Evolutionary conservation across 2,113 vertebrate species (phyloP).

Genomic region (Actinemys pallida): DNA sequence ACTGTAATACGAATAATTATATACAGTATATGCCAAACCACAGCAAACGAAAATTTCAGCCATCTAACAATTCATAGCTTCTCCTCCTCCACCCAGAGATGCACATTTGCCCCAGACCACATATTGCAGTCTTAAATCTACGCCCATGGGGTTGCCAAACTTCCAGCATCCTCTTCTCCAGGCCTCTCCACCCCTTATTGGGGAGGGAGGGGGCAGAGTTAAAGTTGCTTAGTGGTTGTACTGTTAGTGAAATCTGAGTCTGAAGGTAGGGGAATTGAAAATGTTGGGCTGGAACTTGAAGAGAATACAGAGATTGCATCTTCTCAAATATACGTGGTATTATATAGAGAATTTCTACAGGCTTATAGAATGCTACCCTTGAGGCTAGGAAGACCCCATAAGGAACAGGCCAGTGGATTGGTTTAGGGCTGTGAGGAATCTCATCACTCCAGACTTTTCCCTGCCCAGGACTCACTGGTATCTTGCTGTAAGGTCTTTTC

Average conservation of each 20-base stretch:
- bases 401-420: background rate
- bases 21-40: background rate
- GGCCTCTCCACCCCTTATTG: background rate
- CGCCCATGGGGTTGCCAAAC: background rate
- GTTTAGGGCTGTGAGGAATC: too few species aligned
- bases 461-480: fast-evolving
- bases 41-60: background rate
- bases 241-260: background rate
- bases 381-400: background rate
- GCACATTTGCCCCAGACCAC: background rate
- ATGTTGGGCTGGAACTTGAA: fast-evolving
- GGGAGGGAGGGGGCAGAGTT: background rate
- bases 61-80: background rate
- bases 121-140: too few species aligned
- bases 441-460: background rate
- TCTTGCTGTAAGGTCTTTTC: background rate
- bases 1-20: background rate
- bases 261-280: background rate
- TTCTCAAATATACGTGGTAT: background rate
- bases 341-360: background rate
- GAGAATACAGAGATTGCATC: background rate
- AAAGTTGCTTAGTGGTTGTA: background rate
- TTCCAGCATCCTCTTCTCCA: background rate
- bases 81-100: background rate
- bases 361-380: background rate